Conservation (phyloP, 2,113 vertebrate species). For the Opisthocomus hoazin region DNA sequence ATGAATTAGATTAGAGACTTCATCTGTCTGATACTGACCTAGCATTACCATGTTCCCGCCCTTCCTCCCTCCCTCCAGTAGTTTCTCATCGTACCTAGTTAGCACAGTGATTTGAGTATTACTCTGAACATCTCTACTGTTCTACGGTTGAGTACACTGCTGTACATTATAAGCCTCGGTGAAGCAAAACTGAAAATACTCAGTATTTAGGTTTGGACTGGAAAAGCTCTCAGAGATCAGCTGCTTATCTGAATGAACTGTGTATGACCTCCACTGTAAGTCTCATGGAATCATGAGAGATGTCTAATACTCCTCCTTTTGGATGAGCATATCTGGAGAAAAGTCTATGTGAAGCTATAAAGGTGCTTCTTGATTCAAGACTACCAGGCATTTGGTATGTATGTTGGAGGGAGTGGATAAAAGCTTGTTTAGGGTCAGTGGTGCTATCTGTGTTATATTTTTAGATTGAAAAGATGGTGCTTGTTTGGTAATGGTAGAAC, state of each 20-base stretch:
- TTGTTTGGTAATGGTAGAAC: not conserved
- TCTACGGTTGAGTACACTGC: not conserved
- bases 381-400: not conserved
- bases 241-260: conserved; percentile 7
- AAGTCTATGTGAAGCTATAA: not conserved
- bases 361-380: not conserved
- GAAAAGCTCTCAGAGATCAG: not conserved
- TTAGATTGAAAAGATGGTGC: not conserved
- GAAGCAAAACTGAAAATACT: not conserved
- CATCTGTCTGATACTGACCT: conserved; percentile 3
- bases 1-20: conserved; percentile 45
- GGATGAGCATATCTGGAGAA: not conserved
- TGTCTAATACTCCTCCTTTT: not conserved
- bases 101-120: not conserved
- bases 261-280: not conserved
- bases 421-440: not conserved
- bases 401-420: not conserved
- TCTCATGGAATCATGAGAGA: not conserved
- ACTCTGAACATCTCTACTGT: not conserved
- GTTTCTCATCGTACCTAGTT: not conserved
- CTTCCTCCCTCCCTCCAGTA: not conserved
- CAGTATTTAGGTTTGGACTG: not conserved
- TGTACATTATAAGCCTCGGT: not conserved
- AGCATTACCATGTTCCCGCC: conserved; percentile 38
- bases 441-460: not conserved